Evolutionary conservation across 2,113 vertebrate species (phyloP), one percentile per base, ranked within the genome.

Genomic region (Gavia stellata): DNA sequence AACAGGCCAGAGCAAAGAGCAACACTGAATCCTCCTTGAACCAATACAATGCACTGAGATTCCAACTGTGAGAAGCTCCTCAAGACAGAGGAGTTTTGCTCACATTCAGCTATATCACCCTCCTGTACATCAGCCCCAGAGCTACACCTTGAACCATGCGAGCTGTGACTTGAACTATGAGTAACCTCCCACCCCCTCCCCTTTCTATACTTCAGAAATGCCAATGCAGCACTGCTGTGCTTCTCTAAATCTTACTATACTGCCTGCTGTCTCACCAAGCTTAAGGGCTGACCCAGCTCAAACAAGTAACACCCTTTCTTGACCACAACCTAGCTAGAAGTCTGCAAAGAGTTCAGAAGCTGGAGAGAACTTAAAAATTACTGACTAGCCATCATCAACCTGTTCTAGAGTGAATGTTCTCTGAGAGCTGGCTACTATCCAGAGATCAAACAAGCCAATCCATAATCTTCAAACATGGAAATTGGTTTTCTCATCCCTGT

Each of bases 121-220:
- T 73, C 52, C 31, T n/a, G 40, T 10, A 50, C 15, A 20, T 18
- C 28, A 49, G 47, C 34, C 40, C 33, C 42, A 74, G 44, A 89
- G n/a, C 45, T 36, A 5, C 29, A 42, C 10, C 20, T 20, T 63
- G 14, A 89, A 12, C 59, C n/a, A 28, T 0, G 0, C 7, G 2
- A 90, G 25, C 56, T 56, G 29, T 13, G 24, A 68, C 36, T 33
- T 24, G 8, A 75, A 66, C 28, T 33, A 62, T 5, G n/a, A 74
- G 14, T n/a, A 47, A 62, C 33, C 29, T 33, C 74, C 86, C 67
- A 17, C 7, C 34, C 63, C 59, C 21, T 66, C 28, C 44, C 38
- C 33, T 8, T 62, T 34, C 18, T 16, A 10, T n/a, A 25, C 44
- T 73, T 58, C 34, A 78, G 42, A 62, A 45, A 20, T 3, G 11